Evolutionary conservation across 1,140 invertebrate species (phyloP).

Genomic region (Teleopsis dalmanni): DNA sequence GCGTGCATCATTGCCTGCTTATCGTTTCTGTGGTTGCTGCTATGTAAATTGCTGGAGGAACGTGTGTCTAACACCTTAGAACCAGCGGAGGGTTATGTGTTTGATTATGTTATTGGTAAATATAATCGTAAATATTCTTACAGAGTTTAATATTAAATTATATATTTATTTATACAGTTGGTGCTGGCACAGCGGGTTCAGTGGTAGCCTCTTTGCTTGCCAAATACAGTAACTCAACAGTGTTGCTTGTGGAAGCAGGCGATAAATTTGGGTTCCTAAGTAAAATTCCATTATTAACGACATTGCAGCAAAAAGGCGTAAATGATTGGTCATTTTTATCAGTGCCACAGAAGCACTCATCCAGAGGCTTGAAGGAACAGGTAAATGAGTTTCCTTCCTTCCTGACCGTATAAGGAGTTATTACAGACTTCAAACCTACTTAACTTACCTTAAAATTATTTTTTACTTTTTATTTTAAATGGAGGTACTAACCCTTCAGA

Average conservation of each 20-base stretch:
- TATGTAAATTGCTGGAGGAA: slow-evolving; percentile 21
- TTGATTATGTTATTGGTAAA: slow-evolving; percentile 40
- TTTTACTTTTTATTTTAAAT: not conserved
- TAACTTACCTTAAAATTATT: no score
- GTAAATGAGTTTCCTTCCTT: slow-evolving; percentile 45
- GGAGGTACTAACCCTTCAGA: not conserved
- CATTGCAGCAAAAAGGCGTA: slow-evolving; percentile 55
- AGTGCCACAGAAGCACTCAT: slow-evolving; percentile 56
- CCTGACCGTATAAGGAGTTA: no score
- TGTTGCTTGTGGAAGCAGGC: slow-evolving; percentile 65
- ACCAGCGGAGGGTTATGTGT: slow-evolving; percentile 18
- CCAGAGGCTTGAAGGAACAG: slow-evolving; percentile 52
- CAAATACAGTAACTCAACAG: slow-evolving; percentile 51
- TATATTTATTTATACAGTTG: slow-evolving; percentile 49
- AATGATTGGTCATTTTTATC: slow-evolving; percentile 60
- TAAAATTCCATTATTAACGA: slow-evolving; percentile 55
- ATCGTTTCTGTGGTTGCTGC: slow-evolving; percentile 20
- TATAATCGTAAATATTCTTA: not conserved
- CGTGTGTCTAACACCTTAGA: slow-evolving; percentile 24
- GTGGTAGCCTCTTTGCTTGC: slow-evolving; percentile 64
- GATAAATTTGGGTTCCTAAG: slow-evolving; percentile 55
- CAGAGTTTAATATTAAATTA: not conserved
- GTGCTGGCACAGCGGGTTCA: slow-evolving; percentile 72
- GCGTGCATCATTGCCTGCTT: slow-evolving; percentile 21
- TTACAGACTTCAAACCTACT: no score